Evolutionary conservation across 2,113 vertebrate species (phyloP).

Genomic region (Fukomys damarensis): DNA sequence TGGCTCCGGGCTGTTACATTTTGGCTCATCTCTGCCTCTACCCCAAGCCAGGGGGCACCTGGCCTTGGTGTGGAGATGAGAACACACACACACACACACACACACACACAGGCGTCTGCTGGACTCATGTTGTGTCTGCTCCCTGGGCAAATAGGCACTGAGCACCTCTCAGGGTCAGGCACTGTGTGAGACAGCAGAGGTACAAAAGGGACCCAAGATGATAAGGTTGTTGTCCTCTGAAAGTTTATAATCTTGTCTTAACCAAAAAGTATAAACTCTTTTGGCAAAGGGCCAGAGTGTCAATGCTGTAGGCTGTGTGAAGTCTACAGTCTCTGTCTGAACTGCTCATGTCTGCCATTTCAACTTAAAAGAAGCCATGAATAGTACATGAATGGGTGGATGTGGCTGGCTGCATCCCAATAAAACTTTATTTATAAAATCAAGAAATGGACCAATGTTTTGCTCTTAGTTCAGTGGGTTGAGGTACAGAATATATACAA

Average conservation of each 20-base stretch:
- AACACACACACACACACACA: too few species aligned
- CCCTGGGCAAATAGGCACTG: accelerated
- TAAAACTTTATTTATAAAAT: slow-evolving; percentile 54
- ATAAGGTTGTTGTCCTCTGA: background rate
- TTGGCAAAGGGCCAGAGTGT: background rate
- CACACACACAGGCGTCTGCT: background rate
- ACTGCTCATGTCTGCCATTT: background rate
- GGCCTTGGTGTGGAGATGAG: background rate
- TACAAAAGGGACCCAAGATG: background rate
- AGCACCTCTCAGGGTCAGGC: background rate
- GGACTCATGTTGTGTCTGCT: too few species aligned
- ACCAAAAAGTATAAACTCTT: background rate
- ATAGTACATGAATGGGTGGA: background rate
- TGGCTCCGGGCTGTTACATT: background rate
- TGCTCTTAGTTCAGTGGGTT: background rate
- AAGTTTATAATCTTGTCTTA: background rate
- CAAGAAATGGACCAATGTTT: background rate
- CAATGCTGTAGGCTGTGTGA: background rate
- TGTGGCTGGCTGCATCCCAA: background rate
- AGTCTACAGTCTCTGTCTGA: background rate
- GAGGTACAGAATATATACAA: background rate
- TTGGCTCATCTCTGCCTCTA: accelerated
- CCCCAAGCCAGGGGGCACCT: background rate
- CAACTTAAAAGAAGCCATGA: background rate
- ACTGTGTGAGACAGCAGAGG: too few species aligned